phyloP scores from a whole-genome alignment of 2,113 vertebrate genomes.

The Pungitius pungitius region DNA sequence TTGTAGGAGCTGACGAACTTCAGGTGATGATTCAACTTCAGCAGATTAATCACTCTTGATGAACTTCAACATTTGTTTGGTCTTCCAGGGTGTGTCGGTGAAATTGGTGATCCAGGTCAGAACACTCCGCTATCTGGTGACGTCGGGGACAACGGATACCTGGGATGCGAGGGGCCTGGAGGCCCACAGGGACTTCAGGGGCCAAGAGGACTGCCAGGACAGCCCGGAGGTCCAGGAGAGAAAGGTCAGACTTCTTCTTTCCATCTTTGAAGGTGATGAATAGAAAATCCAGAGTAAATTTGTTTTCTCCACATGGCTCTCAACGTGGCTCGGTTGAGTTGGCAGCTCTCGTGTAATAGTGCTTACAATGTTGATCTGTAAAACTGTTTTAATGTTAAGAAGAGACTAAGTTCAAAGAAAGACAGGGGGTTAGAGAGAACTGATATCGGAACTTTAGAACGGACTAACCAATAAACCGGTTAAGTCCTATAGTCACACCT shows the following conservation, averaged over 20 bases:
- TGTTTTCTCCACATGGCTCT: background rate
- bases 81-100: constrained; percentile 69
- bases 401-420: too few species aligned
- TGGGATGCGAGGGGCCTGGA: constrained; percentile 50
- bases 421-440: too few species aligned
- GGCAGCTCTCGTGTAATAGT: background rate
- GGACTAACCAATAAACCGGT: too few species aligned
- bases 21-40: background rate
- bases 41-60: background rate
- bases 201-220: constrained; percentile 46
- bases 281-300: background rate
- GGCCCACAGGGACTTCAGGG: constrained; percentile 55
- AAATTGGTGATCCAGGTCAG: constrained; percentile 54
- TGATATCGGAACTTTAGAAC: too few species aligned
- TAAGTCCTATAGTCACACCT: background rate
- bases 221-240: constrained; percentile 41
- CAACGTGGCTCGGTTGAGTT: background rate
- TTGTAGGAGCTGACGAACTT: too few species aligned
- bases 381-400: background rate
- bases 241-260: constrained; percentile 56
- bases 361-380: background rate
- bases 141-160: constrained; percentile 79
- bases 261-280: too few species aligned
- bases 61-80: constrained; percentile 1
- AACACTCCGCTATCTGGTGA: constrained; percentile 74